Evolutionary conservation across 2,113 vertebrate genomes (phyloP).

Genomic region (Alaudala cheleensis): DNA sequence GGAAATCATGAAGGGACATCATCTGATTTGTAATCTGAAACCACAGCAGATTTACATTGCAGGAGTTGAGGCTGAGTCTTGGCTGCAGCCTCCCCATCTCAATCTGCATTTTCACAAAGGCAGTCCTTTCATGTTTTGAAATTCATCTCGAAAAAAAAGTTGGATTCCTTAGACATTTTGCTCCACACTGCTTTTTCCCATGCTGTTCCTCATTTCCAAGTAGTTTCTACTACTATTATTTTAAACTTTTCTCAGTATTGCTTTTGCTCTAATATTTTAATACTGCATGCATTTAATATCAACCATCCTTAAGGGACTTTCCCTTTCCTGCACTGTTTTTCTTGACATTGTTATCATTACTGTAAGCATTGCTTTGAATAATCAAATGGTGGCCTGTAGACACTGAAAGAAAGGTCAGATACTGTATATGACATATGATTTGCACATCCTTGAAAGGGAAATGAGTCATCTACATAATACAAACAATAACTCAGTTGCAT

Average conservation of each 20-base stretch:
- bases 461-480: conserved; percentile 76
- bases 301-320: not conserved
- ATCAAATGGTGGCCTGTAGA: conserved; percentile 50
- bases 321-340: not conserved
- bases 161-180: not conserved
- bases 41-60: not conserved
- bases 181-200: not conserved
- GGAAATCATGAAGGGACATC: not conserved
- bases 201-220: not conserved
- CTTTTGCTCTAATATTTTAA: conserved; percentile 6
- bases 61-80: not conserved
- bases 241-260: not conserved
- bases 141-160: not conserved
- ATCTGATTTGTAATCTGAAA: not conserved
- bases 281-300: not conserved
- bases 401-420: conserved; percentile 61
- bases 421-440: conserved; percentile 73
- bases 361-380: conserved; percentile 51
- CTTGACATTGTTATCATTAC: conserved; percentile 26
- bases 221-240: not conserved
- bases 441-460: conserved; percentile 74
- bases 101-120: not conserved
- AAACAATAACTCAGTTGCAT: conserved; percentile 76
- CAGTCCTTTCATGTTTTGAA: not conserved
- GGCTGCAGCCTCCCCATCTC: not conserved